Conservation (phyloP, 2,113 vertebrate species). For the Clarias gariepinus region DNA sequence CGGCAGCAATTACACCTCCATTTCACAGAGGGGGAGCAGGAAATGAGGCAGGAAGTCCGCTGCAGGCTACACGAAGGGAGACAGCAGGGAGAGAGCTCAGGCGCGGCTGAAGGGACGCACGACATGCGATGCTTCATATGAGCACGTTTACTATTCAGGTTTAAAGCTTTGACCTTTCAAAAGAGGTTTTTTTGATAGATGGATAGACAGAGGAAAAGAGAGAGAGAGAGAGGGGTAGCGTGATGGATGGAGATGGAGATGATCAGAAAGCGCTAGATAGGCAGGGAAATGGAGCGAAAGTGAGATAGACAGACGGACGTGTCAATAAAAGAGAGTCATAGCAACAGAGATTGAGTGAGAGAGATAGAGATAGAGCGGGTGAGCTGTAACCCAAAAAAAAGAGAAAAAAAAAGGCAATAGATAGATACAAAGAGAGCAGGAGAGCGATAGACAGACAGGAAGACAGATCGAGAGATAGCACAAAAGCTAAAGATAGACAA, state of each 20-base stretch:
- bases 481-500: background rate
- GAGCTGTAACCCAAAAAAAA: background rate
- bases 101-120: constrained; percentile 29
- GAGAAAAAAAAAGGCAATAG: background rate
- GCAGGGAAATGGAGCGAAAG: background rate
- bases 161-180: background rate
- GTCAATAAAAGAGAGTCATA: background rate
- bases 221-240: background rate
- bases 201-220: background rate
- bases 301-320: background rate
- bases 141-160: background rate
- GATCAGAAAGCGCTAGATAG: background rate
- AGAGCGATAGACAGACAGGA: background rate
- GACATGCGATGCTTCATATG: constrained; percentile 22
- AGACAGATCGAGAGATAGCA: background rate
- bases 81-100: constrained; percentile 43
- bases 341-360: background rate
- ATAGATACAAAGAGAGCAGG: background rate
- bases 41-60: constrained; percentile 57
- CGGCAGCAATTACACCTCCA: constrained; percentile 53
- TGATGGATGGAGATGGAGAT: background rate
- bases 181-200: background rate
- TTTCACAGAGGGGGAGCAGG: constrained; percentile 54
- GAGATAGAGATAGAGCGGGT: background rate
- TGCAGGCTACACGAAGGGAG: constrained; percentile 49